A percentile compares a stretch with the other conserved stretches of the same genome.
Conservation (phyloP, 2,113 vertebrate species). For the Saccopteryx leptura region DNA sequence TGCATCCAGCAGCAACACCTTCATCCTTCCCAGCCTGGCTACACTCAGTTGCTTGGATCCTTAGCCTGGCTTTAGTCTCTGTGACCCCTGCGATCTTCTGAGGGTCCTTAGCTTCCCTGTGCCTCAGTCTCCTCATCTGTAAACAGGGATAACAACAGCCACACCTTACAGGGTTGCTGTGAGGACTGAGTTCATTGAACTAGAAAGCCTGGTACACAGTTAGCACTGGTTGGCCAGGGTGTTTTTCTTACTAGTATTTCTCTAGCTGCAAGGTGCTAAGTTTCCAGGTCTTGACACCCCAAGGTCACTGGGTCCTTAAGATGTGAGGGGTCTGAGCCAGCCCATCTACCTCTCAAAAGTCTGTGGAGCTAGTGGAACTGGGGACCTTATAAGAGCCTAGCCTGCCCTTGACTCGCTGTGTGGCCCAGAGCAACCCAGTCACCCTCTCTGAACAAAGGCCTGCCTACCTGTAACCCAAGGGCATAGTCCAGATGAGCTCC, state of each 20-base stretch:
- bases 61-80: neutral
- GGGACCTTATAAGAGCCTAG: neutral
- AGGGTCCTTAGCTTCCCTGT: neutral
- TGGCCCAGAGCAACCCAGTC: neutral
- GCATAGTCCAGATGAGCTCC: neutral
- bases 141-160: neutral
- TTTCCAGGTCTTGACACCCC: neutral
- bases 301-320: neutral
- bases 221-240: neutral
- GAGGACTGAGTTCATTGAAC: neutral
- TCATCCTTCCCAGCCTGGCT: neutral
- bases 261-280: neutral
- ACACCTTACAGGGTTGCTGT: too few species aligned
- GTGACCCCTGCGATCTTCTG: neutral
- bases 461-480: neutral
- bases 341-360: neutral
- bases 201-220: neutral
- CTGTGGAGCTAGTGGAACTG: neutral
- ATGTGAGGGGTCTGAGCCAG: neutral
- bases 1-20: neutral
- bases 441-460: neutral
- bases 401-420: neutral
- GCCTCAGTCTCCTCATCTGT: neutral
- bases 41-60: neutral
- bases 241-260: neutral